phyloP scores from a whole-genome alignment of 2,888 invertebrate species.

The Panorpa germanica region DNA sequence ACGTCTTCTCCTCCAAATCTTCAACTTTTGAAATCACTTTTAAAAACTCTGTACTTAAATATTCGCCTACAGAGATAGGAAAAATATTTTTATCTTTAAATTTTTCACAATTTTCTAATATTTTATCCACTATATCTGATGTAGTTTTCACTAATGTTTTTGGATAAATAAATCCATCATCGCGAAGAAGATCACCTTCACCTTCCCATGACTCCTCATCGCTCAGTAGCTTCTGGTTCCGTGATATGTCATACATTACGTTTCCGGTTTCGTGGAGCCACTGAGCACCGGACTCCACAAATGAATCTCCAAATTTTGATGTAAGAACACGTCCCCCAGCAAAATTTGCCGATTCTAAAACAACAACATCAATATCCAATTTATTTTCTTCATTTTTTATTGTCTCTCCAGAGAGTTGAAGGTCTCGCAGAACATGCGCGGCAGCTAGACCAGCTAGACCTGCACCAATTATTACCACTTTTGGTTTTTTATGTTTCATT shows the following conservation, averaged over 20 bases:
- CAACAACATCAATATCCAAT: constrained; percentile 26
- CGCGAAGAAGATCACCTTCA: constrained; percentile 28
- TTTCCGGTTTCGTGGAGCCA: constrained; percentile 40
- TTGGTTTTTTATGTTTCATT: too few relatives aligned
- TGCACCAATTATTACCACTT: constrained; percentile 35
- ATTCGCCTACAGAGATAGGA: constrained; percentile 23
- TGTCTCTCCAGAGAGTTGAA: too few relatives aligned
- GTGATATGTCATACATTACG: constrained; percentile 28
- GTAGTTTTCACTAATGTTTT: constrained; percentile 27
- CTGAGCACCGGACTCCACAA: constrained; percentile 40
- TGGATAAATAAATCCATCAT: constrained; percentile 27
- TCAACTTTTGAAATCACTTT: constrained; percentile 22
- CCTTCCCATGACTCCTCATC: constrained; percentile 32
- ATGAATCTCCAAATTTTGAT: constrained; percentile 19
- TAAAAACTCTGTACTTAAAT: constrained; percentile 25
- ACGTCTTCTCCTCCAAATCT: constrained; percentile 17
- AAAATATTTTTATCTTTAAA: constrained; percentile 21
- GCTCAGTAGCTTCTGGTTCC: constrained; percentile 25
- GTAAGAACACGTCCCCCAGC: constrained; percentile 35
- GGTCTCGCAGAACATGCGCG: constrained; percentile 29
- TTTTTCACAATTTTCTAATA: constrained; percentile 28
- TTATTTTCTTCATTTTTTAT: constrained; percentile 23
- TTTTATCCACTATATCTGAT: constrained; percentile 26
- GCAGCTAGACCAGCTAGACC: constrained; percentile 39
- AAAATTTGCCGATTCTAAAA: constrained; percentile 32